Evolutionary conservation across 2,113 vertebrate genomes (phyloP), one percentile per base, ranked within the genome.

Genomic region (Harpagus bidentatus): DNA sequence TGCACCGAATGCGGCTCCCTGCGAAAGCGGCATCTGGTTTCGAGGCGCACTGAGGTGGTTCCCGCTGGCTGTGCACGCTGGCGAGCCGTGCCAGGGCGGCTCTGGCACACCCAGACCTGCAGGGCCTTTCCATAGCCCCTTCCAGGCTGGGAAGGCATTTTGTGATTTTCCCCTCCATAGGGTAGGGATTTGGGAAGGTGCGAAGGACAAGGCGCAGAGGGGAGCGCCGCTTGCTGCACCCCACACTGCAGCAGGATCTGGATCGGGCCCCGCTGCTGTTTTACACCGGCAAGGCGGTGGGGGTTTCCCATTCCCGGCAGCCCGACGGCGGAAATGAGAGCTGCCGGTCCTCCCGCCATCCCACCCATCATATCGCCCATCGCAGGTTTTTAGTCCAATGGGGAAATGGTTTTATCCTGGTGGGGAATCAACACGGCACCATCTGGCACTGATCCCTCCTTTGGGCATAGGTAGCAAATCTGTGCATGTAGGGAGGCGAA

Each of bases 321-420:
- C 50, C 43, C 0, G 2, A 6, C 0, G 3, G 14, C 0, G 0
- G 40, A 28, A 13, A 42, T 9, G 29, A n/a, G 18, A n/a, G n/a
- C 59, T 55, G 25, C 26, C 3, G 3, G 56, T 56, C 50, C 36
- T 50, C 36, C 50, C 3, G 1, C 29, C 17, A 3, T 55, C 55
- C 69, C 55, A 36, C 42, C 32, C 61, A 10, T 36, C 18, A 4
- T 47, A 9, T 76, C 5, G 1, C 31, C 43, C 28, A 2, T 50
- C 11, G 2, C 32, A 43, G 58, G 19, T 47, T 42, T 78, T 94
- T 81, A 59, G 4, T 86, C 22, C 36, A 31, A 12, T 1, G 20
- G 34, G 34, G 43, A 36, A 26, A 3, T 34, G 14, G 17, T 38
- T 74, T 67, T 74, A 20, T 83, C 42, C 61, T 6, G 2, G 20